A percentile compares a stretch with the other conserved stretches of the same genome.
phyloP scores from a whole-genome alignment of 2,113 vertebrate species.

The Caracal caracal region DNA sequence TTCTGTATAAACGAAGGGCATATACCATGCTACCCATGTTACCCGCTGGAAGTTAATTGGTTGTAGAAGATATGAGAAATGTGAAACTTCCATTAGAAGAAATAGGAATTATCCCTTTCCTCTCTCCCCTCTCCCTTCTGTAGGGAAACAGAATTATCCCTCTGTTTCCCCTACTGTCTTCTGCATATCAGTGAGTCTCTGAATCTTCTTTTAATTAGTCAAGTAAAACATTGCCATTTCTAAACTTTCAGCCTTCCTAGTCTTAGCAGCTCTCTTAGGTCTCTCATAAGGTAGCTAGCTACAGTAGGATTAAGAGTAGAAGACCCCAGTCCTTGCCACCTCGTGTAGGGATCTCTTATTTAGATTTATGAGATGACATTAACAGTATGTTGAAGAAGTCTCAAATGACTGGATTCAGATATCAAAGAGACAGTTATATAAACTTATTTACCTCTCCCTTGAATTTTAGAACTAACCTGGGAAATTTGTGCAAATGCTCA shows the following conservation, averaged over 20 bases:
- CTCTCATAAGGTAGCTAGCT: background rate
- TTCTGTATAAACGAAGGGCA: background rate
- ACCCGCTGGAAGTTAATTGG: background rate
- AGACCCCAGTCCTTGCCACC: background rate
- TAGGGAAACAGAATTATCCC: background rate
- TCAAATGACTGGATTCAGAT: background rate
- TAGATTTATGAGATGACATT: background rate
- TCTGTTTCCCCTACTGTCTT: background rate
- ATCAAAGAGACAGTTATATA: background rate
- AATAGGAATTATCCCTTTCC: background rate
- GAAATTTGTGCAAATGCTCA: background rate
- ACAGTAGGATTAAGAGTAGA: background rate
- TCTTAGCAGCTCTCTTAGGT: background rate
- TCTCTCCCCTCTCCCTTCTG: background rate
- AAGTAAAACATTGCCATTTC: background rate
- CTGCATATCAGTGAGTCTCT: background rate
- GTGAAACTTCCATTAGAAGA: background rate
- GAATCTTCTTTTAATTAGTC: background rate
- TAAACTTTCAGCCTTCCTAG: background rate
- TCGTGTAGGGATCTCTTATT: background rate
- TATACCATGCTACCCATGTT: background rate
- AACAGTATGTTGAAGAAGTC: background rate
- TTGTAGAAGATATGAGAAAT: background rate
- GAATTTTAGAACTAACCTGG: background rate
- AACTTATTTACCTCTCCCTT: background rate